Base-by-base conservation (phyloP, 2,797 vertebrate species). In the Spinus pinus region DNA sequence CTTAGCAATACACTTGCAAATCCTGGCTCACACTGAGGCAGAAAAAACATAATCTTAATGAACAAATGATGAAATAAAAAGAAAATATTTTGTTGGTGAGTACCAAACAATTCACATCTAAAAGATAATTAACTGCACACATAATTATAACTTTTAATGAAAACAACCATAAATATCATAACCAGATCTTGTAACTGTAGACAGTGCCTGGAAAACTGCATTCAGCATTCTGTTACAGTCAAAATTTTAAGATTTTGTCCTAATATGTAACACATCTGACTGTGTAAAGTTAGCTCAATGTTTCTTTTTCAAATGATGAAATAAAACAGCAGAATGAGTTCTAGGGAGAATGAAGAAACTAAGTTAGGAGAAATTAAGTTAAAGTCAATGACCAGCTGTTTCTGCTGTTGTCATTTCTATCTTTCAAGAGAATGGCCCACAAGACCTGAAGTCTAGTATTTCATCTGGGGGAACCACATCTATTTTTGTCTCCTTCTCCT, bases 401-500 rank as follows among this genome's bases (percentile, higher is more conserved):
- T 58, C 27, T 54, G 15, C 5, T 62, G 11, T 61, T 81, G 7
- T 44, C 1, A 33, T 56, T 78, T 73, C 30, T 37, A 7, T 21
- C 10, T 81, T 81, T 65, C 1, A 2, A 19, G 73, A 60, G 5
- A 73, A 78, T 10, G 30, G 0, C 7, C 23, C 2, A 18, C 15
- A 69, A 41, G 4, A 53, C 3, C 22, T 50, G 8, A 6, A 31
- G 16, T n/a, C 6, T 49, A 15, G 5, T 54, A 44, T 53, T 66
- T 35, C 51, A 7, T 35, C 16, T 35, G 19, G 7, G 4, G 3
- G 0, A 33, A 27, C 2, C 6, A 54, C 10, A 10, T 6, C 12
- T 21, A 44, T 11, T 81, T 71, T 75, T n/a, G 14, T 7, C 9
- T 41, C 3, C 3, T 75, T 70, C 27, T 61, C 13, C 3, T 53